Conservation (phyloP, 23 tunicate species). For the Corella eumyota region DNA sequence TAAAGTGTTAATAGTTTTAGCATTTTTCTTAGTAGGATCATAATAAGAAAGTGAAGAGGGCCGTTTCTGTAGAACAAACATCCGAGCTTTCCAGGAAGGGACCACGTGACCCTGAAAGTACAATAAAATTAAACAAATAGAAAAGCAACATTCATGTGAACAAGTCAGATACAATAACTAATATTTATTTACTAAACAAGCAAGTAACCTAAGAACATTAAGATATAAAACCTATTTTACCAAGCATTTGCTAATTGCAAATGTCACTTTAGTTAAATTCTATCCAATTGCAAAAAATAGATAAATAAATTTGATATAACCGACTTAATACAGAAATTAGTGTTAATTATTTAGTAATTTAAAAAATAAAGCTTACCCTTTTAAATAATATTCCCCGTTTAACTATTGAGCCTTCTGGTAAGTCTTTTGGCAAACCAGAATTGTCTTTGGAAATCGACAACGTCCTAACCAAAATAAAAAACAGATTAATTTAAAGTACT, state of each 20-base stretch:
- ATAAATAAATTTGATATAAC: no score
- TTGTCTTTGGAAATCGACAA: conserved; percentile 1
- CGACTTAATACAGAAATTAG: no score
- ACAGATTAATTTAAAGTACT: no score
- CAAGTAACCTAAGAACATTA: no score
- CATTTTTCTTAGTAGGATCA: conserved; percentile 63
- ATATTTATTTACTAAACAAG: neutral
- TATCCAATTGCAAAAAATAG: no score
- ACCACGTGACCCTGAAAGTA: conserved; percentile 57
- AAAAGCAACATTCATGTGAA: neutral
- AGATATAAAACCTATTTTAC: neutral
- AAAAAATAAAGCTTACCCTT: conserved; percentile 20
- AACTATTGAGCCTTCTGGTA: conserved; percentile 57
- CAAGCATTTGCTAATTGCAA: neutral
- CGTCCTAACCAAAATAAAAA: no score
- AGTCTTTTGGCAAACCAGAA: conserved; percentile 33
- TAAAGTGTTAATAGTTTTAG: conserved; percentile 32
- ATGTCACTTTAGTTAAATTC: no score
- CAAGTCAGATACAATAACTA: neutral
- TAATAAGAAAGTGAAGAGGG: conserved; percentile 50
- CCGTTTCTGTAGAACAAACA: conserved; percentile 53
- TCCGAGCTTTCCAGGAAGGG: conserved; percentile 57
- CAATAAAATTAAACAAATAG: neutral
- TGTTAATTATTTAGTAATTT: no score
- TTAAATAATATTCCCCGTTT: conserved; percentile 69